Evolutionary conservation across 1,140 invertebrate species (phyloP), one percentile per base, ranked within the genome.

Genomic region (Thrips palmi): DNA sequence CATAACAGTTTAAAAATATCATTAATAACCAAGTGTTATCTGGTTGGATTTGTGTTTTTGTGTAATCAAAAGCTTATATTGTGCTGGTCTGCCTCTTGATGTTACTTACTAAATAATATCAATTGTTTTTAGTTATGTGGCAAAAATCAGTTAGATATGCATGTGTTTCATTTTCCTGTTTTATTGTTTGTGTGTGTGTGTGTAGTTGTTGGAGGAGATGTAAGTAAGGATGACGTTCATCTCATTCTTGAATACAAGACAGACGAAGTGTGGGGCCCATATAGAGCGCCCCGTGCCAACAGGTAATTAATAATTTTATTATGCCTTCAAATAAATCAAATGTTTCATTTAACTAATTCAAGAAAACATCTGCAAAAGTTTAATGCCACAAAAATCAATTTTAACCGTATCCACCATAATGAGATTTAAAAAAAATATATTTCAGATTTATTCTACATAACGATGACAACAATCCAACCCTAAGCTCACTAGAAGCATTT

Each of bases 391-490:
- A n/a, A n/a, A 30, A 15, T 45, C 15, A 14, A 12, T 22, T 40
- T 20, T 38, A 39, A 21, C 23, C 14, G 12, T 23, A 19, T 20
- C 17, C 2, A 23, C 14, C 2, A 19, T 35, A 2, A 11, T 15
- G 38, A 33, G 24, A 20, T 18, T 33, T 1, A 35, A 37, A 29
- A 39, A 28, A 14, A 23, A 6, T 37, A 48, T 47, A 39, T 55
- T 54, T 18, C 48, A 74, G 73, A 45, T 85, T 82, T 41, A 88
- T 89, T 37, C 55, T 88, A 41, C 85, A 89, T 49, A 84, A 77
- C 59, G 85, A 89, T 58, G 60, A 69, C 25, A 74, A 77, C 44
- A 87, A 87, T 63, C 81, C 82, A 4, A 61, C 68, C 41, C 54
- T 86, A n/a, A 71, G 67, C 37, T 75, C 80, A 0, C 51, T 86